Base-by-base conservation (phyloP, 2,113 vertebrate species). In the rat (Rattus norvegicus) region DNA sequence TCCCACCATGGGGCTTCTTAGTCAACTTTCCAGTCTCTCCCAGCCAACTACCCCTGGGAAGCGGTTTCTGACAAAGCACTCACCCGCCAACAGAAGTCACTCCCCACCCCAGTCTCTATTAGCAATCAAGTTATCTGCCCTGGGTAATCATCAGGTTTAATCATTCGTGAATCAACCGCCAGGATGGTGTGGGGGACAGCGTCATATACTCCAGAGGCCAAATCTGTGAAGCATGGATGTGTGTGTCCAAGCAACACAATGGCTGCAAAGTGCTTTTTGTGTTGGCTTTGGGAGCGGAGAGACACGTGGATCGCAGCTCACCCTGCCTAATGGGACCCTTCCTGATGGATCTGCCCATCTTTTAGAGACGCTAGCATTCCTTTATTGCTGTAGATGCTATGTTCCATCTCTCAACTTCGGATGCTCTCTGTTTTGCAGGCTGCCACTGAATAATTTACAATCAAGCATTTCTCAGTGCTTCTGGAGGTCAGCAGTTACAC, bases 371-470 rank as follows among this genome's bases (percentile, higher is more conserved):
- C 90, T 69, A n/a, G 16, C n/a, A 2, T 92, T 49, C 81, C 59
- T 61, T 91, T 56, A 76, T 52, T 77, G 54, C 54, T 77, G 5
- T 30, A 28, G 69, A 77, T 91, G 83, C n/a, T 59, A 63, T 4
- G 33, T 26, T 28, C 6, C n/a, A 28, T 92, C 73, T 96, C 54
- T 80, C 86, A 84, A 0, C 72, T 77, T 63, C 14, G 1, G 61
- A 52, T 39, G 2, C 39, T 88, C 80, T 89, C 73, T 83, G 77
- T 92, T 91, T 91, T 69, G 39, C 67, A 28, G 16, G 67, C 30
- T 26, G 30, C 56, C 91, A 87, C 87, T 93, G 95, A 96, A 97
- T 95, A 94, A 93, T 95, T 96, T 92, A 95, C 83, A 36, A 20
- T 72, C 14, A 0, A 61, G 36, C 81, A 19, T 94, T 83, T 91